phyloP scores from a whole-genome alignment of 2,888 invertebrate genomes.

The Rotaria sp. region DNA sequence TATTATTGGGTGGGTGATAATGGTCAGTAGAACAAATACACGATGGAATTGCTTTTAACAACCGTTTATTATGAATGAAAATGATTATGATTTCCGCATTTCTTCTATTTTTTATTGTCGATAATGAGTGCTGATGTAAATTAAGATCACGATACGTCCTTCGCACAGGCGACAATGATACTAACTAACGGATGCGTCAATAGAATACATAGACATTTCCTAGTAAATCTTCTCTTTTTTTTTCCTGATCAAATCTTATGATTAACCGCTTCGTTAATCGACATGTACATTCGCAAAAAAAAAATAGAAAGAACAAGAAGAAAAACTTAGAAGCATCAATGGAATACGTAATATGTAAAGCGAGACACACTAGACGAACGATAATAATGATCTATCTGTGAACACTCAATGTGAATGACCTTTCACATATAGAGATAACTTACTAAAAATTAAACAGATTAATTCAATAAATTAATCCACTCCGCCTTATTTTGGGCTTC shows the following conservation, averaged over 20 bases:
- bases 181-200: not conserved
- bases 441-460: not conserved
- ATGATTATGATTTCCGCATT: not conserved
- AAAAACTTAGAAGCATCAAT: not conserved
- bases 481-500: not conserved
- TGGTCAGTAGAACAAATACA: not conserved
- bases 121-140: not conserved
- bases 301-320: not conserved
- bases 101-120: not conserved
- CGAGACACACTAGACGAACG: not conserved
- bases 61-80: not conserved
- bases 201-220: not conserved
- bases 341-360: not conserved
- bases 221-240: not conserved
- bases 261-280: constrained; percentile 9
- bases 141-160: constrained; percentile 12
- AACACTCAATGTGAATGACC: not conserved
- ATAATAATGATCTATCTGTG: not conserved
- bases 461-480: not conserved
- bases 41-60: not conserved
- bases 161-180: not conserved
- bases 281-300: not conserved
- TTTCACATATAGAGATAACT: not conserved
- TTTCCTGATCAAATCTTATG: not conserved
- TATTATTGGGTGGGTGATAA: not conserved